Base-by-base conservation (phyloP, 2,113 vertebrate species). In the Eurypyga helias region DNA sequence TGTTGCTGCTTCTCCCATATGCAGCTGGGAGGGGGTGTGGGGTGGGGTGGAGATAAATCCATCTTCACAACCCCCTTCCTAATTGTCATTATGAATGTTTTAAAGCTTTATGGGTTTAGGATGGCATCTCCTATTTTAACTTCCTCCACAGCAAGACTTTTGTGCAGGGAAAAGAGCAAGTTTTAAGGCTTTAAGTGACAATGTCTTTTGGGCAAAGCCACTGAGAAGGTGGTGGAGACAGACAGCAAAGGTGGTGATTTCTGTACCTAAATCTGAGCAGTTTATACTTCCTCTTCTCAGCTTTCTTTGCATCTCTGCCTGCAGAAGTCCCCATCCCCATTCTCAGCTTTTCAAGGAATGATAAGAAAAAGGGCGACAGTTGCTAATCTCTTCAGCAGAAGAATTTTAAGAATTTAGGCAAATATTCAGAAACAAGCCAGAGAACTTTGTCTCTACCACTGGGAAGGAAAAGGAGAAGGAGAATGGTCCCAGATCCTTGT, bases 1-100 rank as follows among this genome's bases (percentile, higher is more conserved):
- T n/a, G 2, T 1, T 46, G n/a, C 43, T 67, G 48, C 61, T 54
- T 31, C 15, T 95, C 25, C 57, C 89, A 43, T 0, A 0, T 20
- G 23, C 41, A 41, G n/a, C n/a, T n/a, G n/a, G n/a, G n/a, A n/a
- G n/a, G n/a, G n/a, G n/a, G n/a, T n/a, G n/a, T n/a, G n/a, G n/a
- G n/a, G n/a, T n/a, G n/a, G n/a, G n/a, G n/a, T n/a, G n/a, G n/a
- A n/a, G 19, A 7, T 0, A 61, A 1, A n/a, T 28, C n/a, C 43
- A 43, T 10, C 25, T 54, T 43, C 45, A 10, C 11, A 36, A 19
- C 14, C 10, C 8, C 4, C 26, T 54, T 14, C 41, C 64, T 5
- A 38, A 36, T 0, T 4, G 0, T 9, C 3, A 51, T 46, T 20
- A 28, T 19, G 34, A 19, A 48, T 12, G 3, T 45, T 83, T 54